Evolutionary conservation across 1,140 invertebrate species (phyloP).

Genomic region (Ostrea edulis): DNA sequence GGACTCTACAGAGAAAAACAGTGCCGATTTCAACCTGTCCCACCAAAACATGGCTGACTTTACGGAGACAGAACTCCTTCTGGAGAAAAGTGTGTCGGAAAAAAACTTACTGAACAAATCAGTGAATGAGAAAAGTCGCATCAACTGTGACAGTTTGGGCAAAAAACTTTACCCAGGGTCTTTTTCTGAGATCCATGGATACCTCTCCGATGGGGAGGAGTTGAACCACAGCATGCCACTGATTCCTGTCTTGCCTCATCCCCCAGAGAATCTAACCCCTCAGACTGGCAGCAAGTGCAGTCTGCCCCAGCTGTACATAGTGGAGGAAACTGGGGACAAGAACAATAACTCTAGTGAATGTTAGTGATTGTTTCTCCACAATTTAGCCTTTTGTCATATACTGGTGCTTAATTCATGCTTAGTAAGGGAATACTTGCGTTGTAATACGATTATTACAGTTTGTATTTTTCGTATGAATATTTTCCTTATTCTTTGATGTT

Average conservation of each 20-base stretch:
- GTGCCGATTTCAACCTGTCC: slow-evolving; percentile 61
- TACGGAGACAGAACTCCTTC: slow-evolving; percentile 51
- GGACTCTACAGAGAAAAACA: slow-evolving; percentile 66
- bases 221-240: slow-evolving; percentile 56
- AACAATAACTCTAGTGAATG: slow-evolving; percentile 25
- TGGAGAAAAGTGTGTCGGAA: slow-evolving; percentile 61
- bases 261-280: neutral
- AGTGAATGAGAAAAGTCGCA: slow-evolving; percentile 43
- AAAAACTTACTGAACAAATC: slow-evolving; percentile 59
- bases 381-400: neutral
- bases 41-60: slow-evolving; percentile 38
- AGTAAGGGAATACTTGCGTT: neutral
- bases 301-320: neutral
- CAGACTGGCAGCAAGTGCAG: neutral
- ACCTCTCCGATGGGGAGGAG: slow-evolving; percentile 36
- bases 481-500: neutral
- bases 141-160: slow-evolving; percentile 12
- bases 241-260: slow-evolving; percentile 26
- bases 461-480: neutral
- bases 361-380: neutral
- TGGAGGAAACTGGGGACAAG: slow-evolving; percentile 28
- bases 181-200: slow-evolving; percentile 17
- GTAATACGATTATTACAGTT: neutral
- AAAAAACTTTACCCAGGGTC: slow-evolving; percentile 42
- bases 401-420: neutral